phyloP scores from a whole-genome alignment of 1,140 invertebrate genomes.

The Brachionus paranguensis region DNA sequence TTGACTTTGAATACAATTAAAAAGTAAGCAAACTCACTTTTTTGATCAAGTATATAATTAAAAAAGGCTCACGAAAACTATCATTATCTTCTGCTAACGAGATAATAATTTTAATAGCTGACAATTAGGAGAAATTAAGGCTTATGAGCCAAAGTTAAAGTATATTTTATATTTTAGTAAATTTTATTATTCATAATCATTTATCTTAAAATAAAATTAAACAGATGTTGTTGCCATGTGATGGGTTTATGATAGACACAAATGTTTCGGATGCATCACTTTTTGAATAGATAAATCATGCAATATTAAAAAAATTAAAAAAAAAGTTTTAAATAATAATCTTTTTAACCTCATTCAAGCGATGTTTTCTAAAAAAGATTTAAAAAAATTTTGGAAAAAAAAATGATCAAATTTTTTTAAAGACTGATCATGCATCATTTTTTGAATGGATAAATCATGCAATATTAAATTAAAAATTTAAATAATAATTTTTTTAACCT shows the following conservation, averaged over 20 bases:
- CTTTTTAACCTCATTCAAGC: not conserved
- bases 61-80: not conserved
- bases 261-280: not conserved
- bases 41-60: not conserved
- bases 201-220: slow-evolving; percentile 6
- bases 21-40: not conserved
- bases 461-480: too few species aligned
- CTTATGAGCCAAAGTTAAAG: not conserved
- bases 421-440: not conserved
- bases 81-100: not conserved
- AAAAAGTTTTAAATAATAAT: not conserved
- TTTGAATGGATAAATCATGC: too few species aligned
- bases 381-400: too few species aligned
- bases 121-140: not conserved
- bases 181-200: not conserved
- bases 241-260: not conserved
- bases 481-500: too few species aligned
- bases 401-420: too few species aligned
- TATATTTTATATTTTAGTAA: too few species aligned
- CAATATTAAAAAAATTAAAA: not conserved
- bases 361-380: too few species aligned
- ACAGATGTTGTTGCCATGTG: slow-evolving; percentile 13
- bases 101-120: slow-evolving; percentile 38
- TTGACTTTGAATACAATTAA: slow-evolving; percentile 28
- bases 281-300: not conserved